Percentiles rank a stretch among this genome's conserved stretches.
Conservation (phyloP, 2,113 vertebrate species). For the Alaudala cheleensis region DNA sequence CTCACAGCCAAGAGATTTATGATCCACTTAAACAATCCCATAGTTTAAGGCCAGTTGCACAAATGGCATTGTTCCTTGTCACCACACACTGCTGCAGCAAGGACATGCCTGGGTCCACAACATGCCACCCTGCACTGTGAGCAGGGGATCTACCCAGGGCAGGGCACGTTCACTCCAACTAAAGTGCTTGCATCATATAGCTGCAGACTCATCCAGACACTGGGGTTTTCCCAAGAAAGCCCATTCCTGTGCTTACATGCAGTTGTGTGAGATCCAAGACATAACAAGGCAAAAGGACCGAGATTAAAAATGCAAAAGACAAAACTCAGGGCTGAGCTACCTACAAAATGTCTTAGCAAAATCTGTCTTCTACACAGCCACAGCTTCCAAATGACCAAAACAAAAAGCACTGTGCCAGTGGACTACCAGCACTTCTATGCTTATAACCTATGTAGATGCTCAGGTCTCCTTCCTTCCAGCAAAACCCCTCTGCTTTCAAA, state of each 20-base stretch:
- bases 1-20: not conserved
- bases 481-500: not conserved
- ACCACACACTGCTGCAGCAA: not conserved
- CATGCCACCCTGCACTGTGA: not conserved
- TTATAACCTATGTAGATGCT: fast-evolving
- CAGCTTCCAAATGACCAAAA: not conserved
- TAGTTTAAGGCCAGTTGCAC: not conserved
- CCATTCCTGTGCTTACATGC: not conserved
- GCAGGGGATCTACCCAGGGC: not conserved
- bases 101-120: not conserved
- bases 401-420: not conserved
- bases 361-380: not conserved
- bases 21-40: not conserved
- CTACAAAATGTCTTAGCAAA: not conserved
- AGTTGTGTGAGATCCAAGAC: not conserved
- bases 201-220: not conserved
- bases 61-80: not conserved
- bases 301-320: not conserved
- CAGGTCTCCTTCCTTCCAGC: not conserved
- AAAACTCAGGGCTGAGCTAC: not conserved
- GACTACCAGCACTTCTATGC: not conserved
- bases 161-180: not conserved
- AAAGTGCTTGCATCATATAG: not conserved
- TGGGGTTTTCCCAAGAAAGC: not conserved
- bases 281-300: not conserved